Evolutionary conservation across 30 jellyfish, hydroid and myxozoan species (phyloP), one percentile per base, ranked within the genome.

Genomic region (Aurelia sp.): DNA sequence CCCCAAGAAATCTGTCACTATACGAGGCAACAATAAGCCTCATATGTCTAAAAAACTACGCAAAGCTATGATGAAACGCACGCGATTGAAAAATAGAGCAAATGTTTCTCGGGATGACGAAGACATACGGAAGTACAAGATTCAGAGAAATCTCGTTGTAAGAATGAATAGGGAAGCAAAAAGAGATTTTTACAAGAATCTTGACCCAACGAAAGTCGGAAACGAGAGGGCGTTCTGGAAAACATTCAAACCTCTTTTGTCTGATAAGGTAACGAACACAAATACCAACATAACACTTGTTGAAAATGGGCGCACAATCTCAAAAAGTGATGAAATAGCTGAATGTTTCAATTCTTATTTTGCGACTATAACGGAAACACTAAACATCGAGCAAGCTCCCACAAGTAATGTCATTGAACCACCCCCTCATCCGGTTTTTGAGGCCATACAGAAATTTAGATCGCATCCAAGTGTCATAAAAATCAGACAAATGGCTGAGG

Each of bases 11-110:
- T 47, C 85, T 55, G 57, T 53, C 22, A n/a, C 53, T 37, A 50
- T 47, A n/a, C 51, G 85, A 23, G 72, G 73, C 12, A 74, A 74
- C 52, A 74, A 74, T 51, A 74, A 47, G 73, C 85, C 85, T 48
- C 85, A 74, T 22, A 53, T 74, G 48, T 53, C 71, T 15, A 72
- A 72, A 41, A 21, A 72, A 44, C 15, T 72, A 48, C 22, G 87
- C 33, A 76, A 57, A 11, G 87, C 87, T 50, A 76, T 60, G 3
- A 27, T 27, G 33, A 27, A 27, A 2, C 55, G 2, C 79, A 30
- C 22, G 1, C 57, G 76, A 51, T 40, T 76, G 60, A 76, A 57
- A 76, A 4, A 76, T 18, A 20, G 17, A 51, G 87, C 87, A 48
- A 76, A 76, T 23, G 33, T 30, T 13, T 7, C 87, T 55, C 57